phyloP scores from a whole-genome alignment of 2,113 vertebrate species.

The Ameiurus melas region DNA sequence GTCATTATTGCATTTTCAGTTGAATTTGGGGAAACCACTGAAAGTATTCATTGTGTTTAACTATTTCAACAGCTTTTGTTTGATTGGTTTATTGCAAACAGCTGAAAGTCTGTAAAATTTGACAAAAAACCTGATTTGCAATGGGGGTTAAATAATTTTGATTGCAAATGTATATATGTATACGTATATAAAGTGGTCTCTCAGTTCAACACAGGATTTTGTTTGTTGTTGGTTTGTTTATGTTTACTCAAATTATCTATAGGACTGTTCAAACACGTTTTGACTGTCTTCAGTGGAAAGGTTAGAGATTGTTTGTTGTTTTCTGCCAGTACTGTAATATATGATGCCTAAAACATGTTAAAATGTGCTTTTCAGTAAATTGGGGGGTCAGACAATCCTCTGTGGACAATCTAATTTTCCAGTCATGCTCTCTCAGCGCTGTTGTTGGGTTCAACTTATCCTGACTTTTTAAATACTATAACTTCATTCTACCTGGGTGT shows the following conservation, averaged over 20 bases:
- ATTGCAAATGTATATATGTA: too few relatives aligned
- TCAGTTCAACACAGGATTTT: not conserved
- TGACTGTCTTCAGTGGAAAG: not conserved
- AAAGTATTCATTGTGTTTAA: too few relatives aligned
- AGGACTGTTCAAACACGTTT: not conserved
- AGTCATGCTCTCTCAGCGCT: not conserved
- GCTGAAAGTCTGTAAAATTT: too few relatives aligned
- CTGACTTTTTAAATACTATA: not conserved
- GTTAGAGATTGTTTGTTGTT: not conserved
- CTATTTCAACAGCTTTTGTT: too few relatives aligned
- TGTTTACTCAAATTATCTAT: not conserved
- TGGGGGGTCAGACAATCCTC: conserved; percentile 12
- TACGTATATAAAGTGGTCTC: not conserved
- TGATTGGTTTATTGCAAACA: too few relatives aligned
- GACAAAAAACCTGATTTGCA: too few relatives aligned
- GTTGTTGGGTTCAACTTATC: not conserved
- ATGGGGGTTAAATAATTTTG: too few relatives aligned
- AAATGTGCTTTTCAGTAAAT: not conserved
- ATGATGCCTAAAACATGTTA: not conserved
- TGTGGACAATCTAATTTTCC: conserved; percentile 18
- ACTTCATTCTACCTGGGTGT: conserved; percentile 9
- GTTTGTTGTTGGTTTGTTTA: not conserved
- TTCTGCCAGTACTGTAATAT: not conserved
- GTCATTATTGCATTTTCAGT: too few relatives aligned
- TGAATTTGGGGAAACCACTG: too few relatives aligned